A percentile compares a stretch with the other conserved stretches of the same genome.
Evolutionary conservation across 2,888 invertebrate species (phyloP).

Genomic region (Diarsia dahlii): DNA sequence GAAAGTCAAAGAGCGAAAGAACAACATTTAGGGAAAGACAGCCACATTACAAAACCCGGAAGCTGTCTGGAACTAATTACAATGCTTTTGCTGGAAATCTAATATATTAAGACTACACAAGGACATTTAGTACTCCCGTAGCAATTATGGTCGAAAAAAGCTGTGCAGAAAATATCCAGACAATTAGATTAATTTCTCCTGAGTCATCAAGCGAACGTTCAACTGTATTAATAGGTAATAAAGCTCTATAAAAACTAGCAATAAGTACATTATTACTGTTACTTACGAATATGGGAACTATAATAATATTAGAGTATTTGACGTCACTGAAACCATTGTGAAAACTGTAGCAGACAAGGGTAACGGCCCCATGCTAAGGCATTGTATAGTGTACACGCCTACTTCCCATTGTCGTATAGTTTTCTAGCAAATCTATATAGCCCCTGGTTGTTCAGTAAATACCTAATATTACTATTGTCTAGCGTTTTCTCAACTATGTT

Average conservation of each 20-base stretch:
- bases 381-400: neutral
- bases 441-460: neutral
- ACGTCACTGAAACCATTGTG: slow-evolving; percentile 11
- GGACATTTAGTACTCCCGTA: neutral
- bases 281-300: neutral
- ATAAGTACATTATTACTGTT: neutral
- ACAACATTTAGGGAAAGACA: neutral
- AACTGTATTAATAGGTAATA: slow-evolving; percentile 23
- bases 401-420: neutral
- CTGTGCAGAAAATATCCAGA: neutral
- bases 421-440: neutral
- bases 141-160: neutral
- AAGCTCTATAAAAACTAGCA: slow-evolving; percentile 8
- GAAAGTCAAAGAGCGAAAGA: neutral
- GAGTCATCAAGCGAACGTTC: slow-evolving; percentile 21
- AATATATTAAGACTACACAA: neutral
- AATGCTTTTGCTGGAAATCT: too few species aligned
- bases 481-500: neutral
- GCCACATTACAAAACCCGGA: too few species aligned
- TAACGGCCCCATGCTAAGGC: neutral
- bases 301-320: neutral
- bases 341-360: neutral
- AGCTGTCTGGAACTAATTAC: neutral
- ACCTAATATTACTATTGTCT: neutral
- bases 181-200: neutral